Percentiles rank a stretch among this genome's conserved stretches.
phyloP scores from a whole-genome alignment of 2,797 vertebrate species.

The Paramormyrops hopkinsi region DNA sequence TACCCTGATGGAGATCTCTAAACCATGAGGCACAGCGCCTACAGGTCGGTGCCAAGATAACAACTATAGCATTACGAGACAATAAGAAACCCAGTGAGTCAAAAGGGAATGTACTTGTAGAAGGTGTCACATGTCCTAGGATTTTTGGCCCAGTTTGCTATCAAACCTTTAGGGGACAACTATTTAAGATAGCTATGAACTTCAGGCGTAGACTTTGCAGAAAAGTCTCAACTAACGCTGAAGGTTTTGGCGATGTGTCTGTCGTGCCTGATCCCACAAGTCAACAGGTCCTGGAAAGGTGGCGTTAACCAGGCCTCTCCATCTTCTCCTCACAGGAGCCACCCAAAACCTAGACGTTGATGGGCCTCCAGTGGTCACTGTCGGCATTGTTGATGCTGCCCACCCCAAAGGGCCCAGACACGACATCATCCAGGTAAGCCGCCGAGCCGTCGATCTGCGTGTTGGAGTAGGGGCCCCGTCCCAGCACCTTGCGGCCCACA shows the following conservation, averaged over 20 bases:
- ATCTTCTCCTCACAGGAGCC: constrained; percentile 6
- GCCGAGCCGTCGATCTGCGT: constrained; percentile 86
- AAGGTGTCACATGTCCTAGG: not conserved
- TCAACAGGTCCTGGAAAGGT: not conserved
- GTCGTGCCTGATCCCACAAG: not conserved
- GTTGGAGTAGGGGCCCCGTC: constrained; percentile 79
- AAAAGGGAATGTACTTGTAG: not conserved
- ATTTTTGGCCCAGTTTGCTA: not conserved
- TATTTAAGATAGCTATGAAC: not conserved
- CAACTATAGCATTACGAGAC: not conserved
- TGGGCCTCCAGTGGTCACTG: constrained; percentile 86
- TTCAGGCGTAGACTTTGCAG: not conserved
- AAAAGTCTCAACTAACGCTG: not conserved
- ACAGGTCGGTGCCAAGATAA: not conserved
- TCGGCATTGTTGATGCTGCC: constrained; percentile 85
- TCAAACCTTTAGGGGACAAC: not conserved
- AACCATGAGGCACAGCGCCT: not conserved
- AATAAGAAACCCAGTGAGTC: not conserved
- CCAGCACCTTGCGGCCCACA: constrained; percentile 74
- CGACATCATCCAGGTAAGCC: constrained; percentile 83
- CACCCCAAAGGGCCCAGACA: constrained; percentile 77
- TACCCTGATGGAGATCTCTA: not conserved
- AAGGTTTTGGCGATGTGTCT: not conserved
- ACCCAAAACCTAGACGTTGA: constrained; percentile 61
- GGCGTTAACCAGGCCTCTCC: constrained; percentile 24